Evolutionary conservation across 30 jellyfish, hydroid and myxozoan species (phyloP).

Genomic region (Hydractinia echinata): DNA sequence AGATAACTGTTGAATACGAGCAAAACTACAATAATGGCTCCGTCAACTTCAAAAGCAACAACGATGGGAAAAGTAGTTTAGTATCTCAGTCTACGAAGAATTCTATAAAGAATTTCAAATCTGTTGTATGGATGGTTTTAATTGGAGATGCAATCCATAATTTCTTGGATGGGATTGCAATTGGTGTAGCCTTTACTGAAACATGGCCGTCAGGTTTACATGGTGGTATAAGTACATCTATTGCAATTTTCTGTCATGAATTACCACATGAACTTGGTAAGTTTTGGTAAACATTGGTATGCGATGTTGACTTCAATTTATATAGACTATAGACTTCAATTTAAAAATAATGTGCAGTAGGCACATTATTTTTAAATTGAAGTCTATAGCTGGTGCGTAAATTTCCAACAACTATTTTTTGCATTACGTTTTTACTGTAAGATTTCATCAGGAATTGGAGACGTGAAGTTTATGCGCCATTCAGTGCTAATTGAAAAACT

Average conservation of each 20-base stretch:
- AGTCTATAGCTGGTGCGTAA: too few species aligned
- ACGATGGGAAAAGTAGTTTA: background rate
- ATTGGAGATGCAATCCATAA: conserved; percentile 90
- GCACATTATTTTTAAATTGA: too few species aligned
- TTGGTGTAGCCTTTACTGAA: conserved; percentile 92
- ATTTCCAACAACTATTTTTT: too few species aligned
- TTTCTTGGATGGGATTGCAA: conserved; percentile 92
- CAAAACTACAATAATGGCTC: background rate
- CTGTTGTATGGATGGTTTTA: conserved; percentile 84
- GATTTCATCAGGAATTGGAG: too few species aligned
- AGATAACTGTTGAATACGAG: background rate
- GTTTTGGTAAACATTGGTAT: background rate
- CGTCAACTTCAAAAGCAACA: background rate
- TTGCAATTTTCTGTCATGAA: conserved; percentile 87
- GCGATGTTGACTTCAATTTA: too few species aligned
- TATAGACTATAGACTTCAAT: too few species aligned
- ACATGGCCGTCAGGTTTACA: conserved; percentile 73
- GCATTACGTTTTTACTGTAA: too few species aligned
- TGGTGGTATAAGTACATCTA: conserved; percentile 96
- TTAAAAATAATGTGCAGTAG: too few species aligned
- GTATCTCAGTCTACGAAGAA: background rate
- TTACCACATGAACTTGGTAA: conserved; percentile 94
- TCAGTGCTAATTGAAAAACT: too few species aligned
- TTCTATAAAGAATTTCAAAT: conserved; percentile 19
- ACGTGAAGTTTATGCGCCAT: too few species aligned